These are phyloP conservation scores for Parnassius mnemosyne DNA, from an alignment of 2,888 invertebrate species.

Conservation along the genomic window DNA sequence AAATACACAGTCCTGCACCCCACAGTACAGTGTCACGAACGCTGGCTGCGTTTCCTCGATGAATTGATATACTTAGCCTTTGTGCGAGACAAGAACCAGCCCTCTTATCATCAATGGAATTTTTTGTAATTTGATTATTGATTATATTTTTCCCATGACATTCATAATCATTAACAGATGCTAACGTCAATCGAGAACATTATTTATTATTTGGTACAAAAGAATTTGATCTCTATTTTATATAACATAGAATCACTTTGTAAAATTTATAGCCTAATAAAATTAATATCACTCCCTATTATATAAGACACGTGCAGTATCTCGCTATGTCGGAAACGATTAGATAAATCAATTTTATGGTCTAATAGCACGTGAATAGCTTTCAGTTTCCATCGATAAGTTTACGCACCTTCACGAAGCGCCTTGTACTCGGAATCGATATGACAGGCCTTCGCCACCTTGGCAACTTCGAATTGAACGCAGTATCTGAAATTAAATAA, in stretches of 20 bases:
- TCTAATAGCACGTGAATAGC: conserved; percentile 5
- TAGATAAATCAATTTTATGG: conserved; percentile 20
- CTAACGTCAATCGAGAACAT: no score
- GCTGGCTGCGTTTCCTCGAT: no score
- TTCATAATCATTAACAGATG: no score
- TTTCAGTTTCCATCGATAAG: conserved; percentile 15
- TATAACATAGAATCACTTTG: background rate
- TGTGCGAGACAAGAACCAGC: no score
- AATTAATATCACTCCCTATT: background rate
- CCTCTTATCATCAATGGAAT: no score
- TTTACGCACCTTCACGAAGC: conserved; percentile 85
- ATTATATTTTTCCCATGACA: no score
- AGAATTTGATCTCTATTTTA: conserved; percentile 26
- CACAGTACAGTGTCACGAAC: no score
- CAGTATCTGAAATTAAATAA: conserved; percentile 86
- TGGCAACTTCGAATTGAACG: conserved; percentile 90
- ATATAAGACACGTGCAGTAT: background rate
- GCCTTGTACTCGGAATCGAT: conserved; percentile 86
- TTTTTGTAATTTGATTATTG: no score
- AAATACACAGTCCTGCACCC: no score
- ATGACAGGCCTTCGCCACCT: conserved; percentile 90
- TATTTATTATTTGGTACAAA: no score
- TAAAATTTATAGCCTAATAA: background rate
- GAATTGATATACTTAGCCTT: no score
- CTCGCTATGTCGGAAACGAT: conserved; percentile 7